These are phyloP conservation scores for Cotesia glomerata DNA, from an alignment of 1,140 invertebrate genomes.

Conservation along the genomic window DNA sequence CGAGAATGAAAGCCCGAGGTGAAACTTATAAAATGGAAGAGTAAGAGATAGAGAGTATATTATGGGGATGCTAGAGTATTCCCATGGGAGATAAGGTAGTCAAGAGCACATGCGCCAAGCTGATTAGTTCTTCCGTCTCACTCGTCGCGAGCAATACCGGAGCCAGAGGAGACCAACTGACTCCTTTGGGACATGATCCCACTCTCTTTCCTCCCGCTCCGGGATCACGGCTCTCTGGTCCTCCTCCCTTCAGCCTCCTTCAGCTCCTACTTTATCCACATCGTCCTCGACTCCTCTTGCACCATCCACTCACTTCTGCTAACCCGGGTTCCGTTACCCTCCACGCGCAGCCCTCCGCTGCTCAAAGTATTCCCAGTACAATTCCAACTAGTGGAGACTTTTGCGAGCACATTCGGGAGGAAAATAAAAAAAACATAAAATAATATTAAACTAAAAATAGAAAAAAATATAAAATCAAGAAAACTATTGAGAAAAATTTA, in stretches of 20 bases:
- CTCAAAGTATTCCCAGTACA: constrained; percentile 29
- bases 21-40: constrained; percentile 14
- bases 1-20: constrained; percentile 9
- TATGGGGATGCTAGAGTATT: constrained; percentile 55
- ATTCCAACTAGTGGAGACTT: constrained; percentile 32
- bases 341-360: constrained; percentile 16
- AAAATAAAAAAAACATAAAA: background rate
- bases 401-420: constrained; percentile 24
- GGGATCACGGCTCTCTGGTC: no score
- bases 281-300: constrained; percentile 20
- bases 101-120: constrained; percentile 56
- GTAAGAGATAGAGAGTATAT: constrained; percentile 42
- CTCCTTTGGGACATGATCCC: constrained; percentile 56
- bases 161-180: constrained; percentile 54
- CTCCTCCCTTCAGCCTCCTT: constrained; percentile 25
- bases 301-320: constrained; percentile 19
- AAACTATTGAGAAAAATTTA: background rate
- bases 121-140: constrained; percentile 56
- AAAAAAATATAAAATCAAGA: no score
- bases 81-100: constrained; percentile 50
- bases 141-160: constrained; percentile 51
- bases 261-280: constrained; percentile 20
- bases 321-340: constrained; percentile 22
- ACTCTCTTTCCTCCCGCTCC: constrained; percentile 41
- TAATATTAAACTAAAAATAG: no score